Base-by-base conservation (phyloP, 1,140 invertebrate species). In the Drosophila orosa region DNA sequence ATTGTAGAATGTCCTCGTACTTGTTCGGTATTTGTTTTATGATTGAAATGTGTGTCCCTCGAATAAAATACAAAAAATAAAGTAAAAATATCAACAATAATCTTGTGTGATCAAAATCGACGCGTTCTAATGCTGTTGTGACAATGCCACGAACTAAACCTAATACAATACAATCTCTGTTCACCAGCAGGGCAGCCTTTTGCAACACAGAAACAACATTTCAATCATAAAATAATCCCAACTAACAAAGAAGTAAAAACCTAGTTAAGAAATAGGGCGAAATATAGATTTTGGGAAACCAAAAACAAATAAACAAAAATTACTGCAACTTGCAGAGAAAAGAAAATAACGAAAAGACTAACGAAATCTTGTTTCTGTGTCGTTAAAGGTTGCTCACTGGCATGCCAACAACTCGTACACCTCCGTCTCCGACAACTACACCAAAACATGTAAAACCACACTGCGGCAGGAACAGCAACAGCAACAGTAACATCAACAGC, bases 281-380 rank as follows among this genome's bases (percentile, higher is more conserved):
- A 15, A 40, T 12, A 42, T 5, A 35, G 39, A 59, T 22, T 8
- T 35, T 35, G 24, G 56, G 59, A 71, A 47, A 48, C 42, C 52
- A 35, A 10, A n/a, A 13, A 57, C 37, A 47, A 58, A 17, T 57
- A 55, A 73, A 65, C 0, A 62, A 45, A 62, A 69, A 59, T 31
- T 39, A 60, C 61, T 42, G 10, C 22, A 15, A 48, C 10, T 37
- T 31, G 22, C n/a, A 44, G 42, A 25, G 25, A 50, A 52, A 73
- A 73, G 24, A 57, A 60, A 44, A 29, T 69, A 65, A 78, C 27
- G 27, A 67, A 69, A 73, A 84, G 76, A 87, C 87, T 91, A 92
- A 91, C 80, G 91, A 91, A 92, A 92, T 92, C 76, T 92, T 92
- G 91, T 92, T 92, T 92, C 91, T 92, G 91, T 92, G 91, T 92